A percentile compares a stretch with the other conserved stretches of the same genome.
These are phyloP conservation scores for Periophthalmodon schlosseri DNA, from an alignment of 2,113 vertebrate genomes.

Conservation along the genomic window DNA sequence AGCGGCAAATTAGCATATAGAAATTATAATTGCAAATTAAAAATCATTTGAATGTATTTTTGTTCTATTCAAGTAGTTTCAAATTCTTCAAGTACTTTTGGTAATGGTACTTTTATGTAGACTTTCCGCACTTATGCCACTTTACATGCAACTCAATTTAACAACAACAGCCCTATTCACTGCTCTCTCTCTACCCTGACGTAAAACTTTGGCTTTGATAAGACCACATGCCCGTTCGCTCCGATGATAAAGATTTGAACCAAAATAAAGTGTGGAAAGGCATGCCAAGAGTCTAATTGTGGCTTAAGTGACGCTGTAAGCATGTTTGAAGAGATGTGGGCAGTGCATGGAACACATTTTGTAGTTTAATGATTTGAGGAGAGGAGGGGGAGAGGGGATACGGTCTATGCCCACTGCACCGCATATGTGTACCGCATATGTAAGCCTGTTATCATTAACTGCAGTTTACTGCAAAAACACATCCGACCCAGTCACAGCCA, in stretches of 20 bases:
- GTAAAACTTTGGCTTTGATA: neutral
- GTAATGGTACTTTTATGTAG: too few relatives aligned
- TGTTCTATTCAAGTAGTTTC: too few relatives aligned
- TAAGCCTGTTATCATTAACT: neutral
- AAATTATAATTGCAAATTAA: too few relatives aligned
- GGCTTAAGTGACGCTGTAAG: neutral
- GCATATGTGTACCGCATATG: neutral
- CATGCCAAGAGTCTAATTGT: constrained; percentile 3
- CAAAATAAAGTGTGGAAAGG: neutral
- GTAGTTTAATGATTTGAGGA: neutral
- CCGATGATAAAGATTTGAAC: constrained; percentile 7
- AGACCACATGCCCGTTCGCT: neutral
- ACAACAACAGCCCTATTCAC: neutral
- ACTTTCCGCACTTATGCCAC: neutral
- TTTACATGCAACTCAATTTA: neutral
- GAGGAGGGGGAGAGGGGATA: neutral
- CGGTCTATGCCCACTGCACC: neutral
- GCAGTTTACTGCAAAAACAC: constrained; percentile 1
- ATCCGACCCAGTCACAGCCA: neutral
- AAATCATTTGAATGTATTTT: too few relatives aligned
- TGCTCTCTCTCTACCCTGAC: neutral
- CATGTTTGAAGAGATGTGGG: neutral
- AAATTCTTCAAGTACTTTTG: too few relatives aligned
- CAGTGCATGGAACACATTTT: neutral
- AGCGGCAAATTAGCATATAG: too few relatives aligned